Conservation (phyloP, 2,888 invertebrate species). For the Chrysomela aeneicollis region DNA sequence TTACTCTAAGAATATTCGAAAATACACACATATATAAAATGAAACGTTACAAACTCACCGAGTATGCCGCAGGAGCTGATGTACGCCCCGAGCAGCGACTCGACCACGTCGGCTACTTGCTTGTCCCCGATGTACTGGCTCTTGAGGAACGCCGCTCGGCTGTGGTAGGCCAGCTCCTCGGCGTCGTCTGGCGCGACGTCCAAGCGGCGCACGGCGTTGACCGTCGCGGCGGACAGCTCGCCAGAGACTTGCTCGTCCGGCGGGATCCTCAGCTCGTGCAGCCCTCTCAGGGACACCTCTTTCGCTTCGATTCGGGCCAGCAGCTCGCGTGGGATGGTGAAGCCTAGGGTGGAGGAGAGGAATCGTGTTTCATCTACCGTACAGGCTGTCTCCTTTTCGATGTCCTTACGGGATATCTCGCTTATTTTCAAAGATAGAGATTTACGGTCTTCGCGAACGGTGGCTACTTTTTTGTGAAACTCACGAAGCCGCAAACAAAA, state of each 20-base stretch:
- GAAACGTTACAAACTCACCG: too few relatives aligned
- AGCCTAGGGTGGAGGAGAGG: constrained; percentile 66
- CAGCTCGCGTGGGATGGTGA: constrained; percentile 67
- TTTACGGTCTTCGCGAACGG: too few relatives aligned
- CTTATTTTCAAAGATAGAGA: too few relatives aligned
- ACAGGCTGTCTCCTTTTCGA: too few relatives aligned
- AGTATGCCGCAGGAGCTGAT: constrained; percentile 64
- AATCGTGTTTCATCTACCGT: too few relatives aligned
- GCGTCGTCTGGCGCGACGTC: constrained; percentile 45
- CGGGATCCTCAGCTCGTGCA: constrained; percentile 62
- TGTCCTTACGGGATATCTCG: too few relatives aligned
- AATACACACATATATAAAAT: too few relatives aligned
- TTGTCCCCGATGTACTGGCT: constrained; percentile 68
- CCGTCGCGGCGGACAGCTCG: constrained; percentile 45
- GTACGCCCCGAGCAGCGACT: constrained; percentile 85
- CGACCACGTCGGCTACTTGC: constrained; percentile 82
- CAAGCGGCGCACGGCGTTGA: constrained; percentile 39
- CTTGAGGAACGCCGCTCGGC: constrained; percentile 61
- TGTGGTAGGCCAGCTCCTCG: constrained; percentile 44
- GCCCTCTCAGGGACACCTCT: constrained; percentile 59
- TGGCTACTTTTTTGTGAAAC: too few relatives aligned
- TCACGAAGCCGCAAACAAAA: too few relatives aligned
- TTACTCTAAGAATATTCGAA: too few relatives aligned
- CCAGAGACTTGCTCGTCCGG: constrained; percentile 60
- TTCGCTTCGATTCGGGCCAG: constrained; percentile 58